Evolutionary conservation across 2,113 vertebrate genomes (phyloP).

Genomic region (Cygnus buccinator): DNA sequence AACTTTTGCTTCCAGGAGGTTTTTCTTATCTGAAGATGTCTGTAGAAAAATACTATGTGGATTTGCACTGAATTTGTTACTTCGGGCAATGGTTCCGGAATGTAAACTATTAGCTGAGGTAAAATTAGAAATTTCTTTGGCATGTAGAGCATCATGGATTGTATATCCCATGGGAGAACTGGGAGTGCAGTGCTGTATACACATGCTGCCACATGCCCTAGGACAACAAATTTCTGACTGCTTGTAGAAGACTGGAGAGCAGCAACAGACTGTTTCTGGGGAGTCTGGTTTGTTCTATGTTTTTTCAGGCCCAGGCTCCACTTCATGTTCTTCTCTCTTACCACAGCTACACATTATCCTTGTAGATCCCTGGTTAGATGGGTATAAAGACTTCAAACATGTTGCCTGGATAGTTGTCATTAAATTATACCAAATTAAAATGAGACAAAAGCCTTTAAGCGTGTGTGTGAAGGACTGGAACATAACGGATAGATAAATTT

Average conservation of each 20-base stretch:
- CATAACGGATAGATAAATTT: neutral
- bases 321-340: neutral
- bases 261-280: neutral
- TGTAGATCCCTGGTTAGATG: neutral
- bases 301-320: neutral
- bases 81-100: neutral
- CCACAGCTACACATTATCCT: neutral
- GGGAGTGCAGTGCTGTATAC: neutral
- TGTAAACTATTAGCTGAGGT: neutral
- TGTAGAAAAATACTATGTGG: neutral
- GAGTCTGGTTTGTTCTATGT: neutral
- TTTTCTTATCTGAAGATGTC: neutral
- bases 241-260: neutral
- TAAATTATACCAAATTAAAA: neutral
- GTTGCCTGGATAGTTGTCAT: neutral
- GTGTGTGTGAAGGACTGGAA: neutral
- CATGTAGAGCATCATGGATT: neutral
- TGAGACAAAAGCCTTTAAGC: neutral
- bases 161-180: conserved; percentile 10
- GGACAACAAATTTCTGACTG: neutral
- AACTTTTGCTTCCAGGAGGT: neutral
- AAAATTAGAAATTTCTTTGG: conserved; percentile 22
- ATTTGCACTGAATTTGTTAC: neutral
- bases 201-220: neutral
- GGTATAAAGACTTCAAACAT: neutral